Conservation (phyloP, 2,113 vertebrate species). For the Todiramphus saurophagus region DNA sequence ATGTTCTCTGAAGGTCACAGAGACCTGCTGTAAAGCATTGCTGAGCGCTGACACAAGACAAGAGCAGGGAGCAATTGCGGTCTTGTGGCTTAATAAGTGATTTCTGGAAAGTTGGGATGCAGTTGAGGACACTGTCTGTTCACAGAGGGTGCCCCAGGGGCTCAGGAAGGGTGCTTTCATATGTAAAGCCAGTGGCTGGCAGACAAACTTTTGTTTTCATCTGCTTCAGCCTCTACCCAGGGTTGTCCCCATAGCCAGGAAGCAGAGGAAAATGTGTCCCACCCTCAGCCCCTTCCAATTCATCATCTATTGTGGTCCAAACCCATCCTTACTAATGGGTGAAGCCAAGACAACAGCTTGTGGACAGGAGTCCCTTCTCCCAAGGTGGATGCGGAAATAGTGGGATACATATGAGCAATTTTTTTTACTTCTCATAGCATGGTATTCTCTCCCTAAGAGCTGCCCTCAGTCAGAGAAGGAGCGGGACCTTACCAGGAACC, state of each 20-base stretch:
- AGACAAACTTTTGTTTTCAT: background rate
- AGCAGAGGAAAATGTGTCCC: background rate
- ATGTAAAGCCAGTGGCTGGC: background rate
- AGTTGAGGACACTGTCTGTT: background rate
- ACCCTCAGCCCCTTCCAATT: background rate
- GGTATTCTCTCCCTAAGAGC: background rate
- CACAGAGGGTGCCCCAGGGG: background rate
- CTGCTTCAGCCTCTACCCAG: rapidly evolving
- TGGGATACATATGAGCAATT: background rate
- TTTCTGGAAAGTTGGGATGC: background rate
- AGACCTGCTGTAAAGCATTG: background rate
- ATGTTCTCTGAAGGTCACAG: background rate
- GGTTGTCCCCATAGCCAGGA: background rate
- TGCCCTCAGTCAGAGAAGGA: background rate
- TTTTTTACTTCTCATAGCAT: background rate
- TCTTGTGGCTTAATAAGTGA: background rate
- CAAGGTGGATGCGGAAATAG: background rate
- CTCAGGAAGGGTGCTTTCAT: background rate
- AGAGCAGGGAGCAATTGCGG: background rate
- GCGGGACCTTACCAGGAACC: background rate
- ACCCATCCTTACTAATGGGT: background rate
- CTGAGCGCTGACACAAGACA: background rate
- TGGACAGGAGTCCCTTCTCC: background rate
- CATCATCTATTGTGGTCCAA: background rate
- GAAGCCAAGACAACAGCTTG: background rate